Evolutionary conservation across 2,113 vertebrate species (phyloP).

Genomic region (Hiodon tergisus): DNA sequence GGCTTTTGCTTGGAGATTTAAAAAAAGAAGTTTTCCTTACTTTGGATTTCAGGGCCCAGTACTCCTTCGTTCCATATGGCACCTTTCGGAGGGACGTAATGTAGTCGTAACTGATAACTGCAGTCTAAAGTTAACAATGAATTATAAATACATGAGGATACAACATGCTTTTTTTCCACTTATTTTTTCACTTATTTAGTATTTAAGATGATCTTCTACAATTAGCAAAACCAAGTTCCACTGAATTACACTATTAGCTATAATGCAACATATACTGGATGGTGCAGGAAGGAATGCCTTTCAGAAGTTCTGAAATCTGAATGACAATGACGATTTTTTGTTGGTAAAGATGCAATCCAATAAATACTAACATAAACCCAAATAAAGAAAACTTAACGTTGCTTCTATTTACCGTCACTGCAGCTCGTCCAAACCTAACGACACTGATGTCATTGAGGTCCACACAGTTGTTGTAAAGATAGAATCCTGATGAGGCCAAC

Average conservation of each 20-base stretch:
- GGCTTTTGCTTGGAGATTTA: background rate
- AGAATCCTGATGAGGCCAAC: conserved; percentile 75
- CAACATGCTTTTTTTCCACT: background rate
- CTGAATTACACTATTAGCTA: background rate
- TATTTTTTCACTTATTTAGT: background rate
- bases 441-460: conserved; percentile 83
- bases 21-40: conserved; percentile 50
- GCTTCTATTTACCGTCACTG: conserved; percentile 72
- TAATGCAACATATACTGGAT: background rate
- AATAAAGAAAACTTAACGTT: background rate
- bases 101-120: conserved; percentile 85
- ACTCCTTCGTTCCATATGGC: conserved; percentile 74
- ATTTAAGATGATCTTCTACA: background rate
- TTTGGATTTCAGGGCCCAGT: conserved; percentile 77
- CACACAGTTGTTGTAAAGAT: conserved; percentile 68
- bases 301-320: background rate
- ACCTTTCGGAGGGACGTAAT: conserved; percentile 75
- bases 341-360: background rate
- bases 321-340: background rate
- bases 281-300: background rate
- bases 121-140: conserved; percentile 63
- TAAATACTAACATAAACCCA: background rate
- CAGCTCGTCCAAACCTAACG: conserved; percentile 81
- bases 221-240: background rate
- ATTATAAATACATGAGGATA: background rate